A percentile compares a stretch with the other conserved stretches of the same genome.
These are phyloP conservation scores for Lydus trimaculatus DNA, from an alignment of 2,888 invertebrate genomes.

Conservation along the genomic window DNA sequence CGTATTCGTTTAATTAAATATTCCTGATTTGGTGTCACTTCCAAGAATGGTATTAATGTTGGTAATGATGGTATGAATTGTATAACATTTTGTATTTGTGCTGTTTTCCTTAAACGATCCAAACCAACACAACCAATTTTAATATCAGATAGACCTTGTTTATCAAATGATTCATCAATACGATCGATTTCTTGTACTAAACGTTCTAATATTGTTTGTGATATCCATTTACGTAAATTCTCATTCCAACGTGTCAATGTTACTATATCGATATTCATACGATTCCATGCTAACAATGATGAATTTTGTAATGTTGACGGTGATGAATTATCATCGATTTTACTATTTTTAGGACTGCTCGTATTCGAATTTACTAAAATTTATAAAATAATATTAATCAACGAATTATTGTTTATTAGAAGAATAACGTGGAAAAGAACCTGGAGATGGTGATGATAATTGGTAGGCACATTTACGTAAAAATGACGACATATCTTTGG, in stretches of 20 bases:
- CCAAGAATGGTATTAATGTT: constrained; percentile 79
- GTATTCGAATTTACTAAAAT: constrained; percentile 38
- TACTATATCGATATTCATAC: constrained; percentile 70
- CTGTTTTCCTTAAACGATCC: constrained; percentile 77
- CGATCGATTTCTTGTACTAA: constrained; percentile 76
- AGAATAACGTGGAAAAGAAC: constrained; percentile 48
- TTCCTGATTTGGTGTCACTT: constrained; percentile 83
- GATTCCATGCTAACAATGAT: constrained; percentile 65
- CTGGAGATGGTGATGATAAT: constrained; percentile 63
- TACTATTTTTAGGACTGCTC: constrained; percentile 57
- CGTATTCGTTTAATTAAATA: constrained; percentile 82
- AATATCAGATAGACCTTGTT: constrained; percentile 72
- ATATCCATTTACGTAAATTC: constrained; percentile 86
- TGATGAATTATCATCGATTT: constrained; percentile 60
- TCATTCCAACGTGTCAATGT: constrained; percentile 80
- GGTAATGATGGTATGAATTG: constrained; percentile 67
- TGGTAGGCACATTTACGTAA: constrained; percentile 66
- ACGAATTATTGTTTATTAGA: background rate
- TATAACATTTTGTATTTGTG: constrained; percentile 64
- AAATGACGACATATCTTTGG: constrained; percentile 62
- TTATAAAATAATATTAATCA: background rate
- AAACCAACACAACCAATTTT: constrained; percentile 74
- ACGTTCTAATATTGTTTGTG: constrained; percentile 80
- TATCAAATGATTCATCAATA: constrained; percentile 74
- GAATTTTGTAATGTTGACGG: constrained; percentile 58